These are phyloP conservation scores for Girardia tigrina DNA, from an alignment of 2,888 invertebrate genomes.

Conservation along the genomic window DNA sequence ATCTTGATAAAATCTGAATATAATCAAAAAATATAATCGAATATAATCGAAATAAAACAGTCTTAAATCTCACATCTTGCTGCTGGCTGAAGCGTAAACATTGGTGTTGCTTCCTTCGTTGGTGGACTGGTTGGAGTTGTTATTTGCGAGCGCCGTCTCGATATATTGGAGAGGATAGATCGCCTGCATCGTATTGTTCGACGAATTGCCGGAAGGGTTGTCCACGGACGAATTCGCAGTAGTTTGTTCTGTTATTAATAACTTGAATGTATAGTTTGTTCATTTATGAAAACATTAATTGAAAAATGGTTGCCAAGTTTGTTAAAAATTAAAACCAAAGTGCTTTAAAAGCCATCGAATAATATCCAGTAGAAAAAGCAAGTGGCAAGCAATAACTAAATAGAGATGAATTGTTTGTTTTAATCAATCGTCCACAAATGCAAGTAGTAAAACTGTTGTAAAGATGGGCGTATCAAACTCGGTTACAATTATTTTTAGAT, in stretches of 20 bases:
- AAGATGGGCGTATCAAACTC: too few relatives aligned
- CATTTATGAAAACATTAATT: too few relatives aligned
- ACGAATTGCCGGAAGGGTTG: background rate
- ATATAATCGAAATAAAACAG: background rate
- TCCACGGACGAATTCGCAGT: background rate
- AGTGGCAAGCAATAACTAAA: too few relatives aligned
- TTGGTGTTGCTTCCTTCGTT: background rate
- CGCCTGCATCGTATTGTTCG: conserved; percentile 27
- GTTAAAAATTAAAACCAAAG: too few relatives aligned
- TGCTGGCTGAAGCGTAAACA: background rate
- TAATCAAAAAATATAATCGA: background rate
- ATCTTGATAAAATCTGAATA: background rate
- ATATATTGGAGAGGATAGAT: conserved; percentile 36
- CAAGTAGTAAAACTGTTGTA: too few relatives aligned
- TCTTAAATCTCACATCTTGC: conserved; percentile 28
- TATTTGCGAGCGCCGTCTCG: background rate
- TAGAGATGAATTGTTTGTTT: too few relatives aligned
- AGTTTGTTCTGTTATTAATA: background rate
- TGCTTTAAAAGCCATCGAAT: too few relatives aligned
- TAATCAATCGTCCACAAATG: too few relatives aligned
- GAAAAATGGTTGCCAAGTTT: too few relatives aligned
- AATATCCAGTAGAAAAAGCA: too few relatives aligned
- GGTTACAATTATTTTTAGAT: too few relatives aligned
- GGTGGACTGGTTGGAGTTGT: background rate
- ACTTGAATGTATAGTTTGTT: too few relatives aligned